Percentiles rank a stretch among this genome's conserved stretches.
phyloP scores from a whole-genome alignment of 2,888 invertebrate species.

The Crepidodera aurea region DNA sequence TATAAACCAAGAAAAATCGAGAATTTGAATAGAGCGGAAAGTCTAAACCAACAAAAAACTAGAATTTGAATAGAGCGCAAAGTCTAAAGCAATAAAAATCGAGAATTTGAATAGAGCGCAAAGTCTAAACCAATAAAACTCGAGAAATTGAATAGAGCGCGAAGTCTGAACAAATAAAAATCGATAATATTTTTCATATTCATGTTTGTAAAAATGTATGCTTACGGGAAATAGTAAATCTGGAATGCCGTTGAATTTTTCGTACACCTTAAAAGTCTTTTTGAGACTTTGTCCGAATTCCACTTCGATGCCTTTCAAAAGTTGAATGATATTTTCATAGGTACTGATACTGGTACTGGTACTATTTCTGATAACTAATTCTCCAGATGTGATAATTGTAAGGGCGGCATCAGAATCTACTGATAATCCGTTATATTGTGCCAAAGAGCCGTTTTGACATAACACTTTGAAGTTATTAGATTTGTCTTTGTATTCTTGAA shows the following conservation, averaged over 20 bases:
- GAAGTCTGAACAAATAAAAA: too few species aligned
- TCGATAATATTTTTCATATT: too few species aligned
- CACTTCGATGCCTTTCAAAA: conserved; percentile 51
- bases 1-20: too few species aligned
- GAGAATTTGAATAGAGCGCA: too few species aligned
- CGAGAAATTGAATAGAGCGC: too few species aligned
- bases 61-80: too few species aligned
- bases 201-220: too few species aligned
- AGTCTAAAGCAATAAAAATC: too few species aligned
- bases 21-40: too few species aligned
- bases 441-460: conserved; percentile 69
- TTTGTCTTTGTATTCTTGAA: conserved; percentile 21
- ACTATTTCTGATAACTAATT: conserved; percentile 65
- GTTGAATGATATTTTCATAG: conserved; percentile 45
- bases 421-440: conserved; percentile 61
- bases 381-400: conserved; percentile 69
- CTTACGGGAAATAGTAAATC: conserved; percentile 69
- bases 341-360: conserved; percentile 50
- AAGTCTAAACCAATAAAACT: too few species aligned
- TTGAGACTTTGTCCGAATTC: conserved; percentile 57
- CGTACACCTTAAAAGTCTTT: conserved; percentile 67
- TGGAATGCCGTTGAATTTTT: conserved; percentile 64
- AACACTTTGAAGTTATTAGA: conserved; percentile 63
- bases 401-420: conserved; percentile 66
- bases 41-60: too few species aligned